Evolutionary conservation across 2,797 vertebrate species (phyloP).

Genomic region (Linurgus olivaceus): DNA sequence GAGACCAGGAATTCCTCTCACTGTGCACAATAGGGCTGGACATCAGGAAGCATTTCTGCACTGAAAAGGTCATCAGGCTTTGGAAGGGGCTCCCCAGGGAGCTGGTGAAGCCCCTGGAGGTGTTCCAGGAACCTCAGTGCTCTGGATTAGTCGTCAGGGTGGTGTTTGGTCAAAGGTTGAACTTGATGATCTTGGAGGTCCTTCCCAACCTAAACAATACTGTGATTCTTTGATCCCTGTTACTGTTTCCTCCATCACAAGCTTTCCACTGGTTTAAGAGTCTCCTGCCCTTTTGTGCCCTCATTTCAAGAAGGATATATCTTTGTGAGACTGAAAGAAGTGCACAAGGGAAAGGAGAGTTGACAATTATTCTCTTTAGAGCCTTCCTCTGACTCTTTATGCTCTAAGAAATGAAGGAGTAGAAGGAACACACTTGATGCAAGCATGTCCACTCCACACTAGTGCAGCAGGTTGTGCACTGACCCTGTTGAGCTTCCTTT

Average conservation of each 20-base stretch:
- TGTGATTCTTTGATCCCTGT: background rate
- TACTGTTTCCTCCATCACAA: rapidly evolving
- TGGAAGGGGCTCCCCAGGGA: background rate
- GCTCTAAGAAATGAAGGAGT: background rate
- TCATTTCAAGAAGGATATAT: background rate
- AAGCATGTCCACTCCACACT: rapidly evolving
- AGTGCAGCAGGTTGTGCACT: background rate
- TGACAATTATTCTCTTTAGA: background rate
- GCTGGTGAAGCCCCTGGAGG: background rate
- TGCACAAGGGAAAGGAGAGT: background rate
- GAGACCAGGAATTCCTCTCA: rapidly evolving
- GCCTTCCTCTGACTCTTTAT: background rate
- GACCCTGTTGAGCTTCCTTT: background rate
- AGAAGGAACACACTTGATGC: rapidly evolving
- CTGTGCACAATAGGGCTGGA: rapidly evolving
- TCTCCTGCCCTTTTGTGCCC: background rate
- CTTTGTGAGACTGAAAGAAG: background rate
- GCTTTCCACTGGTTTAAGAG: background rate
- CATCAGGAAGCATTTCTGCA: background rate
- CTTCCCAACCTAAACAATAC: rapidly evolving
- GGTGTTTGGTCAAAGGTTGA: background rate
- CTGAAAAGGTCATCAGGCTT: background rate
- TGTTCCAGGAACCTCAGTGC: background rate
- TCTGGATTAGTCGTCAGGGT: background rate
- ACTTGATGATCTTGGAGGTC: background rate